Base-by-base conservation (phyloP, 2,113 vertebrate genomes). In the Pachyramphus minor region DNA sequence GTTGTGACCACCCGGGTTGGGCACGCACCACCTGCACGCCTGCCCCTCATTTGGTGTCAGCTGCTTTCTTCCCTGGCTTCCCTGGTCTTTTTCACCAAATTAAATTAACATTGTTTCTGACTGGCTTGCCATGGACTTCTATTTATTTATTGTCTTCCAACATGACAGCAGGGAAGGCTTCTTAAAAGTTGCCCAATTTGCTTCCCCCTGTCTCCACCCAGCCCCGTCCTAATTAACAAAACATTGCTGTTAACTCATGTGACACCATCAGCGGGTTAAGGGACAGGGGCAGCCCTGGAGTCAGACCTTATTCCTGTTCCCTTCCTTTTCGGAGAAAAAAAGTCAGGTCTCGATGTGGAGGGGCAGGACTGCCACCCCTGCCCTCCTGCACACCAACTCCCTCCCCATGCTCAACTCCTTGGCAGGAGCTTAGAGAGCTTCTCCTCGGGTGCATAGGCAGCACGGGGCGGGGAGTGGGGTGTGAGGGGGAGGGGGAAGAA, bases 21-120 rank as follows among this genome's bases (percentile, higher is more conserved):
- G 63, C 39, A 47, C 0, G 0, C 2, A 31, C 10, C 35, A 67
- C 56, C 35, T 82, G 27, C 24, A 5, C 0, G 1, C 9, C 22
- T 53, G 25, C 4, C n/a, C 17, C 5, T 20, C 2, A 2, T 50
- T 9, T 69, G 31, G 9, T 25, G 25, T 58, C 47, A 17, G 35
- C 11, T 77, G 22, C 52, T 64, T 75, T 55, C 16, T 69, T 35
- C 50, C 63, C 30, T 2, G 0, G 31, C 17, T 86, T 60, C 45
- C 21, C 5, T 8, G 5, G 6, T 35, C 50, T 87, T 81, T 81
- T 47, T 52, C 28, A 49, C 14, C 5, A 5, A 17, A 25, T 24
- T 52, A 35, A 56, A 72, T 44, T 44, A 56, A 62, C 15, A 19
- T 27, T 89, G 30, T 45, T 28, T 81, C 31, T 23, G 44, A 56